Evolutionary conservation across 2,888 invertebrate species (phyloP).

Genomic region (Lissocephala sabroskyi): DNA sequence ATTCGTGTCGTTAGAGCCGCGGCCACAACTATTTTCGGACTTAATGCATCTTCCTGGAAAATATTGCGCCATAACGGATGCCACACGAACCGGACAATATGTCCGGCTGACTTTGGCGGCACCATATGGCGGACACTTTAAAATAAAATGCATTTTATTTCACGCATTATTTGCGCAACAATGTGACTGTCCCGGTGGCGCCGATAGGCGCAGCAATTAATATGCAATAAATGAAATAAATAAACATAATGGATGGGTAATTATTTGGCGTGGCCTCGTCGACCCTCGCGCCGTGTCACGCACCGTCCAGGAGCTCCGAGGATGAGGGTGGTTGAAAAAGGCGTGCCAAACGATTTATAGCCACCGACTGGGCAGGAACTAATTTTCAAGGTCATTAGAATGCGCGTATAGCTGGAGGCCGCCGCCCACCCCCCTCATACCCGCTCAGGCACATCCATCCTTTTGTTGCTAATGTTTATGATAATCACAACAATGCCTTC

Average conservation of each 20-base stretch:
- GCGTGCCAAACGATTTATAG: slow-evolving; percentile 1
- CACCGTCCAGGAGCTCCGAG: slow-evolving; percentile 3
- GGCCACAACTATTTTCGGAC: no score
- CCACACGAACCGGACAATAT: no score
- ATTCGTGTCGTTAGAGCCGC: no score
- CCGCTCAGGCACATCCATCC: slow-evolving; percentile 25
- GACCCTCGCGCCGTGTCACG: slow-evolving; percentile 1
- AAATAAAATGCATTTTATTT: no score
- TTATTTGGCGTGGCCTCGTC: slow-evolving; percentile 26
- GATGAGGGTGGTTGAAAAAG: background rate
- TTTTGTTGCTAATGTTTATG: slow-evolving; percentile 61
- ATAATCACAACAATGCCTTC: slow-evolving; percentile 52
- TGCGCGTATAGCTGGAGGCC: slow-evolving; percentile 35
- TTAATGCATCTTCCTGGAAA: background rate
- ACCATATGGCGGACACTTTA: no score
- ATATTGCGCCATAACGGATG: no score
- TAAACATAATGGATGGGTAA: slow-evolving; percentile 44
- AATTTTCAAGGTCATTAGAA: slow-evolving; percentile 71
- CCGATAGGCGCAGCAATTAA: no score
- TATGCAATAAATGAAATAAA: slow-evolving; percentile 55
- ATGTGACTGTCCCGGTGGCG: background rate
- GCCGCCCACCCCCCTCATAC: no score
- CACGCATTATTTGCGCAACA: no score
- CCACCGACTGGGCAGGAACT: slow-evolving; percentile 61
- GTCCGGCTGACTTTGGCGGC: no score